phyloP scores from a whole-genome alignment of 30 jellyfish, hydroid and myxozoan species.

The Chrysaora quinquecirrha region DNA sequence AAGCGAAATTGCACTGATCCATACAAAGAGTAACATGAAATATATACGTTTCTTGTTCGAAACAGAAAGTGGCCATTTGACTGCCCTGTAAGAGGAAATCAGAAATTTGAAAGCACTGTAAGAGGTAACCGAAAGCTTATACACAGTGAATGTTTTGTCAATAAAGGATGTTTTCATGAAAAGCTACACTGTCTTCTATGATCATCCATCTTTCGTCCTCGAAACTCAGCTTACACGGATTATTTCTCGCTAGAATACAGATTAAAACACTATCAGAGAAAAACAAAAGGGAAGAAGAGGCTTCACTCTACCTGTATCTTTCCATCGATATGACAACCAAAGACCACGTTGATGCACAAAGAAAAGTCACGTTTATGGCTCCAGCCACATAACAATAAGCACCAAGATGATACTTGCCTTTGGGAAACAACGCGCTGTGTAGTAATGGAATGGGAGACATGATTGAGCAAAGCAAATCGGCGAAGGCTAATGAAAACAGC shows the following conservation, averaged over 20 bases:
- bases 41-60: not conserved
- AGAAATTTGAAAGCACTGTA: no score
- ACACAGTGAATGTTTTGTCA: no score
- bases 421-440: not conserved
- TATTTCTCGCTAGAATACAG: no score
- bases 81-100: not conserved
- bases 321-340: slow-evolving; percentile 4
- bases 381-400: not conserved
- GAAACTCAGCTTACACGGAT: no score
- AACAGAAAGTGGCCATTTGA: not conserved
- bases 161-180: no score
- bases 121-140: no score
- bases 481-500: not conserved
- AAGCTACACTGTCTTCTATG: no score
- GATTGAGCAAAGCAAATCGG: not conserved
- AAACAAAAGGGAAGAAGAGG: no score
- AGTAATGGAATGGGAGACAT: not conserved
- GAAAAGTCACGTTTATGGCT: not conserved
- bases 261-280: no score
- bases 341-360: not conserved
- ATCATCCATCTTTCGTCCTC: no score
- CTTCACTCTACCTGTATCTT: slow-evolving; percentile 1
- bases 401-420: not conserved
- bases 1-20: not conserved
- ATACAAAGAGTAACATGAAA: not conserved